Evolutionary conservation across 2,888 invertebrate species (phyloP).

Genomic region (Zootermopsis nevadensis): DNA sequence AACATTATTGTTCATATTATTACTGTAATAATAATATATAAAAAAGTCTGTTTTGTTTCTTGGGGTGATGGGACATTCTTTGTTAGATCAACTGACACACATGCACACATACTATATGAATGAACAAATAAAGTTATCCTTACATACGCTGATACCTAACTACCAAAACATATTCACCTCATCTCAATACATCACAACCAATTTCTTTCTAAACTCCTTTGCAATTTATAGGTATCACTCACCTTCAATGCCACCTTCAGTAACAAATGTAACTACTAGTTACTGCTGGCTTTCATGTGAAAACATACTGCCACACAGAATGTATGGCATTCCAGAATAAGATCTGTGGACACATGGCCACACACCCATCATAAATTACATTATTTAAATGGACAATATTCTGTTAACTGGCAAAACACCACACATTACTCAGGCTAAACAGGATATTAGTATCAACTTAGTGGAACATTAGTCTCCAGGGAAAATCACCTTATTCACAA

Average conservation of each 20-base stretch:
- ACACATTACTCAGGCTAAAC: neutral
- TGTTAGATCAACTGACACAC: neutral
- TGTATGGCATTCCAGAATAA: neutral
- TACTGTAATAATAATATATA: conserved; percentile 43
- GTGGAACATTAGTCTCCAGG: neutral
- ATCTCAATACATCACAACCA: conserved; percentile 20
- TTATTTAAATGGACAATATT: neutral
- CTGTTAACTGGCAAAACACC: conserved; percentile 8
- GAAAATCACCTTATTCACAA: conserved; percentile 20
- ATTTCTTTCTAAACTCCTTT: neutral
- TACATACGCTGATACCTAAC: neutral
- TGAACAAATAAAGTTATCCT: conserved; percentile 8
- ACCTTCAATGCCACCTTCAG: neutral
- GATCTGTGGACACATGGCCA: neutral
- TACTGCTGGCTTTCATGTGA: neutral
- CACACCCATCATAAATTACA: neutral
- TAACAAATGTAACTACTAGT: neutral
- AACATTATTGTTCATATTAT: conserved; percentile 39
- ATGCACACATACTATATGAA: conserved; percentile 24
- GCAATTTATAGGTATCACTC: neutral
- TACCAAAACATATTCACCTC: neutral
- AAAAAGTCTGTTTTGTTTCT: conserved; percentile 46
- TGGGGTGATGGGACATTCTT: conserved; percentile 6
- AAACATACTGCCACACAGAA: neutral
- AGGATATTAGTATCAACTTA: conserved; percentile 10